These are phyloP conservation scores for Melanophora roralis DNA, from an alignment of 2,888 invertebrate genomes.

Conservation along the genomic window DNA sequence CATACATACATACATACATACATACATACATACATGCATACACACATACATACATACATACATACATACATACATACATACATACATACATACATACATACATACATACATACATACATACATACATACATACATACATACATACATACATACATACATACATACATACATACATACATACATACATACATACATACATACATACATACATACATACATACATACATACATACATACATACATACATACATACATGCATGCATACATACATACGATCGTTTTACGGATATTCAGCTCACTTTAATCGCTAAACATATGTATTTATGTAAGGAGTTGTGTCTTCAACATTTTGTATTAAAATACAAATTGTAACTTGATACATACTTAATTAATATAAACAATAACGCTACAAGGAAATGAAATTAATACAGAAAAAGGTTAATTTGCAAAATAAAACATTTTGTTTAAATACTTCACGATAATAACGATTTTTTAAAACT, in stretches of 20 bases:
- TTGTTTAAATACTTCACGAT: too few relatives aligned
- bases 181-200: too few relatives aligned
- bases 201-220: too few relatives aligned
- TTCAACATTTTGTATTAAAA: background rate
- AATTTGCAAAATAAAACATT: too few relatives aligned
- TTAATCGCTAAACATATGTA: background rate
- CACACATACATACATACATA: background rate
- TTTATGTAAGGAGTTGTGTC: background rate
- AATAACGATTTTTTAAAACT: too few relatives aligned
- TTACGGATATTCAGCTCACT: background rate
- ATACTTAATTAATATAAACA: background rate
- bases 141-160: too few relatives aligned
- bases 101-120: too few relatives aligned
- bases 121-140: too few relatives aligned
- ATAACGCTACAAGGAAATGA: slow-evolving; percentile 18
- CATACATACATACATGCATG: background rate
- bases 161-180: too few relatives aligned
- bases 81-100: too few relatives aligned
- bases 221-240: background rate
- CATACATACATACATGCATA: too few relatives aligned
- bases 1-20: too few relatives aligned
- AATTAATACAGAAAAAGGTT: background rate
- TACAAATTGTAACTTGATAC: slow-evolving; percentile 7
- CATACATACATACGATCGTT: background rate
- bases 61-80: background rate